Evolutionary conservation across 2,113 vertebrate genomes (phyloP).

Genomic region (Aplodontia rufa): DNA sequence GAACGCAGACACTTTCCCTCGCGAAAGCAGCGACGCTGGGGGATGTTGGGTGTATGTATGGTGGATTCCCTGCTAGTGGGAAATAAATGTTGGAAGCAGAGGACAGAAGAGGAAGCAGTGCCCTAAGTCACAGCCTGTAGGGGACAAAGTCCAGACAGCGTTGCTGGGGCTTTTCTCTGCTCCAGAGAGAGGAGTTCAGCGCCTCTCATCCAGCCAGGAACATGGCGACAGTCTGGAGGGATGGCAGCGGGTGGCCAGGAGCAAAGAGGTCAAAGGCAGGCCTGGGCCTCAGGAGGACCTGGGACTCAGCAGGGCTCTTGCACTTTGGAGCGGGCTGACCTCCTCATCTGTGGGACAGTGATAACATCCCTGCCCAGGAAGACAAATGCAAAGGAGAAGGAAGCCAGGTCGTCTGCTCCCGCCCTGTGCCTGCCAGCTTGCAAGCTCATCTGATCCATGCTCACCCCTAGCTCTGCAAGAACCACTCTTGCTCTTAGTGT

Average conservation of each 20-base stretch:
- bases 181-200: not conserved
- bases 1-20: accelerated
- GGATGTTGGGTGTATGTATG: not conserved
- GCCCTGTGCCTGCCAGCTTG: accelerated
- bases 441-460: not conserved
- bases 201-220: not conserved
- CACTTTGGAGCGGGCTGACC: not conserved
- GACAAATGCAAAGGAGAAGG: not conserved
- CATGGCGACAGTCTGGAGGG: accelerated
- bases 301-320: not conserved
- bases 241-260: not conserved
- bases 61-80: not conserved
- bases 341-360: not conserved
- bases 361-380: not conserved
- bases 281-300: not conserved
- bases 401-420: not conserved
- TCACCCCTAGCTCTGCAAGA: not conserved
- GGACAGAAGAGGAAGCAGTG: not conserved
- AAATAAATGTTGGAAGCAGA: not conserved
- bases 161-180: not conserved
- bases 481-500: not conserved
- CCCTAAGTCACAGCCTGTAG: not conserved
- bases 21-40: not conserved
- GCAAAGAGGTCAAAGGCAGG: not conserved
- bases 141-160: not conserved